phyloP scores from a whole-genome alignment of 1,140 invertebrate species.

The Acromyrmex charruanus region DNA sequence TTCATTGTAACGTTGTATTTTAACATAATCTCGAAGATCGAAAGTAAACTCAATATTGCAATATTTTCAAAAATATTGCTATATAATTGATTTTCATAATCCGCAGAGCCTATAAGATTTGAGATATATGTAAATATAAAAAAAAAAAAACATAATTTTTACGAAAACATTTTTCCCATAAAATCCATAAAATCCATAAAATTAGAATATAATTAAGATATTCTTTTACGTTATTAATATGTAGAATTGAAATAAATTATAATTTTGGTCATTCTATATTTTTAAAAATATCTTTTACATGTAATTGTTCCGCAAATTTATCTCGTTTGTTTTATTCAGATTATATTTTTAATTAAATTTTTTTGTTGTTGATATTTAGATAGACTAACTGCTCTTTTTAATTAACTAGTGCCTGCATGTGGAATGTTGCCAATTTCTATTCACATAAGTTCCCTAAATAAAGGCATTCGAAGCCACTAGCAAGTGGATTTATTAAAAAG shows the following conservation, averaged over 20 bases:
- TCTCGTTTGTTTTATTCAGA: not conserved
- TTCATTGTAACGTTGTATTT: not conserved
- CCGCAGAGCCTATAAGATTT: not conserved
- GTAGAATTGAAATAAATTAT: slow-evolving; percentile 23
- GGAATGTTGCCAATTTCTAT: slow-evolving; percentile 39
- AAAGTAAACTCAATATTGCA: not conserved
- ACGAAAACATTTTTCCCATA: not conserved
- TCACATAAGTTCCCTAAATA: slow-evolving; percentile 19
- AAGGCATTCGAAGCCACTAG: not conserved
- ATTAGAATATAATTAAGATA: not conserved
- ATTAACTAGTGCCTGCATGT: not conserved
- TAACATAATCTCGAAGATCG: not conserved
- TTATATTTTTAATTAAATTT: not conserved
- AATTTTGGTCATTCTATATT: not conserved
- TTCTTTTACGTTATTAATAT: not conserved
- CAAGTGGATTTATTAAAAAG: not conserved
- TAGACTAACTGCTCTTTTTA: not conserved
- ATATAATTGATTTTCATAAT: not conserved
- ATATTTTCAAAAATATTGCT: not conserved
- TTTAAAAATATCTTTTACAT: not conserved
- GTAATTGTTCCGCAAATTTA: not conserved
- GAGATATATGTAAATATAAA: not conserved
- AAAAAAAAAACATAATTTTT: not conserved
- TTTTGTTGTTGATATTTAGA: slow-evolving; percentile 6
- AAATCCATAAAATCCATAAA: too few relatives aligned